Base-by-base conservation (phyloP, 2,888 invertebrate genomes). In the Xanthostigma xanthostigma region DNA sequence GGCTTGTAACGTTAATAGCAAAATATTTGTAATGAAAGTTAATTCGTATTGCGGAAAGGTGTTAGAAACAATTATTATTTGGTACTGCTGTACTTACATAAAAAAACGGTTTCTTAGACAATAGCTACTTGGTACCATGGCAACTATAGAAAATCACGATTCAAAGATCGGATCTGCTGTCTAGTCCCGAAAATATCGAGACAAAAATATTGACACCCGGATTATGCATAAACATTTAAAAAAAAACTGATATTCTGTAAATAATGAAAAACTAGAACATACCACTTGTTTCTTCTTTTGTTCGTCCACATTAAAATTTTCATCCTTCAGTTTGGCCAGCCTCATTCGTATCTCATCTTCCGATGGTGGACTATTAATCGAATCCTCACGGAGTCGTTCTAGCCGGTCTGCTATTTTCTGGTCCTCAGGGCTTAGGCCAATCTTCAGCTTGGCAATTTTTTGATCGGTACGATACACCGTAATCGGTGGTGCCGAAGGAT, bases 321-420 rank as follows among this genome's bases (percentile, higher is more conserved):
- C 69, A 49, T 79, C 83, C 64, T 78, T 81, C n/a, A 89, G 66
- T 56, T 76, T 73, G 2, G 80, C 78, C 41, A 87, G 63, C 58
- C 85, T 69, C 47, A 68, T 64, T 51, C 76, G 73, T 53, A 87
- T 71, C 59, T 86, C 83, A 36, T 72, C 73, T 58, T 82, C 79
- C 17, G 76, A 73, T 27, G 76, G 73, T 35, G 69, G 59, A 39
- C 74, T 68, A 10, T 60, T 55, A 40, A 60, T 60, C 42, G 63
- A 64, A 12, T 72, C 72, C 51, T 75, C 74, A 62, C 81, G 84
- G 36, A 88, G 66, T 59, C 78, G 80, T 58, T 76, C 74, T 48
- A 88, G 65, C 50, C 85, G 74, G 53, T 81, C 76, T 2, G 75
- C 68, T 53, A 88, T 77, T 59, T 78, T 72, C 52, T 76, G 72